phyloP scores from a whole-genome alignment of 2,797 vertebrate species.

The Amblyopsis hoosieri region DNA sequence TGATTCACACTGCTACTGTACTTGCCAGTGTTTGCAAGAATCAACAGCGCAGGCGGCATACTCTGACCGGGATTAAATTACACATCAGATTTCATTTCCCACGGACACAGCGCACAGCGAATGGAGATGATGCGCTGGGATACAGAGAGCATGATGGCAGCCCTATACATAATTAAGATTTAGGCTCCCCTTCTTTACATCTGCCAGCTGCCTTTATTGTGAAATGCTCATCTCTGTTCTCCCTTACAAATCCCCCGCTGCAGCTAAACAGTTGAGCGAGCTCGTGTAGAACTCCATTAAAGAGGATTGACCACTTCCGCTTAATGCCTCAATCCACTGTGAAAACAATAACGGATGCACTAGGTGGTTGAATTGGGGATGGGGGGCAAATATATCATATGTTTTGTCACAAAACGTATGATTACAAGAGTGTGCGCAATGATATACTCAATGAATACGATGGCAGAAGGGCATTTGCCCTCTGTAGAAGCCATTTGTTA shows the following conservation, averaged over 20 bases:
- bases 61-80: conserved; percentile 62
- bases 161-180: conserved; percentile 55
- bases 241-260: conserved; percentile 47
- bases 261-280: conserved; percentile 44
- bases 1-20: conserved; percentile 57
- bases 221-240: conserved; percentile 26
- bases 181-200: conserved; percentile 33
- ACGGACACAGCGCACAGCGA: conserved; percentile 47
- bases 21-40: conserved; percentile 62
- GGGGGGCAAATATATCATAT: conserved; percentile 41
- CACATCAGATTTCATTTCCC: conserved; percentile 63
- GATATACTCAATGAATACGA: background rate
- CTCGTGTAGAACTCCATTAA: conserved; percentile 62
- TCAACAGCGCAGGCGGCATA: conserved; percentile 56
- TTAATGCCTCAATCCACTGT: conserved; percentile 62
- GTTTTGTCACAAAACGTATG: conserved; percentile 13
- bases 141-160: conserved; percentile 28
- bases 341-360: conserved; percentile 69
- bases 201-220: conserved; percentile 16
- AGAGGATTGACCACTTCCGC: conserved; percentile 63
- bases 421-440: background rate
- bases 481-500: conserved; percentile 20
- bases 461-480: background rate
- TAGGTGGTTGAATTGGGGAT: conserved; percentile 34
- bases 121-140: conserved; percentile 45